These are phyloP conservation scores for Orientallactaga bullata DNA, from an alignment of 2,113 vertebrate genomes.

Conservation along the genomic window DNA sequence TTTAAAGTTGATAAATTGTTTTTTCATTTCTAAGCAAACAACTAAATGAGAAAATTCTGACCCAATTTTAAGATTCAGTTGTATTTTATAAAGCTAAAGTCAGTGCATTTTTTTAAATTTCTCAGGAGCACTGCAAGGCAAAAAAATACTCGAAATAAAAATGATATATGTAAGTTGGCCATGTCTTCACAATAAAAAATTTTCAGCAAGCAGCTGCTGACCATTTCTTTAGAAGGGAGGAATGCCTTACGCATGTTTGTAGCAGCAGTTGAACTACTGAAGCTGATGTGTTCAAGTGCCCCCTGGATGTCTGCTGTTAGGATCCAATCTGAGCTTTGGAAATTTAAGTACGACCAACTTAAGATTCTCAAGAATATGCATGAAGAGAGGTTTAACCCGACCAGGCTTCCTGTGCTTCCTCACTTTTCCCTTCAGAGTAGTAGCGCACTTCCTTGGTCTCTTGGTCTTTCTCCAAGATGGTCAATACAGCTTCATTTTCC, in stretches of 20 bases:
- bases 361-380: background rate
- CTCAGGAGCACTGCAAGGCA: conserved; percentile 63
- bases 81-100: conserved; percentile 61
- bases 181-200: conserved; percentile 62
- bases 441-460: background rate
- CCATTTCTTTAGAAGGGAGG: conserved; percentile 74
- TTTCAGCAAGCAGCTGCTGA: conserved; percentile 70
- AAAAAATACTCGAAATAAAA: conserved; percentile 60
- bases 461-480: background rate
- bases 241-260: conserved; percentile 67
- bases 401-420: background rate
- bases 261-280: conserved; percentile 1
- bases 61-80: conserved; percentile 20
- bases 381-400: background rate
- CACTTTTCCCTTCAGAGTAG: background rate
- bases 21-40: conserved; percentile 58
- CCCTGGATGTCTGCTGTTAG: background rate
- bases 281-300: background rate
- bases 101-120: conserved; percentile 62
- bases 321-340: background rate
- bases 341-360: background rate
- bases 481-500: background rate
- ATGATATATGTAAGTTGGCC: conserved; percentile 74
- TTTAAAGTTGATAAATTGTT: conserved; percentile 44
- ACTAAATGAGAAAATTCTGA: conserved; percentile 18